phyloP scores from a whole-genome alignment of 2,797 vertebrate genomes.

The Poliocrania exsul region DNA sequence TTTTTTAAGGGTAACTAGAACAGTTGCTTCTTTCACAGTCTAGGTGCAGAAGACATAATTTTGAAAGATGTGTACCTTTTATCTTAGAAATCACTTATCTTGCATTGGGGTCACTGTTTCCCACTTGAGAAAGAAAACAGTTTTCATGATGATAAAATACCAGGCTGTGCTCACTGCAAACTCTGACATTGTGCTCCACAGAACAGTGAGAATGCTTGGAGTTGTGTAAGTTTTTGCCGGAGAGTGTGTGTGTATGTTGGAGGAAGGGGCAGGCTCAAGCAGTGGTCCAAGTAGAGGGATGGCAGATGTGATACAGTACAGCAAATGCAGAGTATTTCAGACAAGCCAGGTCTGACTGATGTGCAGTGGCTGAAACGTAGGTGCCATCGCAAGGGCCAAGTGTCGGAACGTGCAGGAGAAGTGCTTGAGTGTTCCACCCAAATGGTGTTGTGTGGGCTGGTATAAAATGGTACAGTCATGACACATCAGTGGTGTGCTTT shows the following conservation, averaged over 20 bases:
- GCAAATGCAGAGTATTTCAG: neutral
- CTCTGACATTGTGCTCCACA: rapidly evolving
- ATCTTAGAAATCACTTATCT: neutral
- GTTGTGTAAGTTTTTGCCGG: neutral
- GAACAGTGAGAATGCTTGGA: neutral
- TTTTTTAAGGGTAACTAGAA: neutral
- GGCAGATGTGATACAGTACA: neutral
- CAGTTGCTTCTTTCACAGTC: neutral
- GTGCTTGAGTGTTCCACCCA: neutral
- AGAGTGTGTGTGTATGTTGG: neutral
- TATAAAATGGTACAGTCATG: rapidly evolving
- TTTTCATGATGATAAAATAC: neutral
- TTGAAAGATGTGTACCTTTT: neutral
- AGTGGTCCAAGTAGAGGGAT: neutral
- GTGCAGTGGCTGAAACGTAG: neutral
- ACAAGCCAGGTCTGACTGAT: neutral
- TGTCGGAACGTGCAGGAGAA: rapidly evolving
- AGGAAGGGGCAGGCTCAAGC: neutral
- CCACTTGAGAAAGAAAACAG: rapidly evolving
- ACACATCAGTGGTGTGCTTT: rapidly evolving
- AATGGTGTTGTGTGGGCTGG: rapidly evolving
- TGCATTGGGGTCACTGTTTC: neutral
- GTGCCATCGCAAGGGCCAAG: rapidly evolving
- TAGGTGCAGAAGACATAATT: neutral
- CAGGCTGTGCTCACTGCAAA: neutral